Evolutionary conservation across 92 coral and sea anemone genomes (phyloP), one percentile per base, ranked within the genome.

Genomic region (Palythoa grandis): DNA sequence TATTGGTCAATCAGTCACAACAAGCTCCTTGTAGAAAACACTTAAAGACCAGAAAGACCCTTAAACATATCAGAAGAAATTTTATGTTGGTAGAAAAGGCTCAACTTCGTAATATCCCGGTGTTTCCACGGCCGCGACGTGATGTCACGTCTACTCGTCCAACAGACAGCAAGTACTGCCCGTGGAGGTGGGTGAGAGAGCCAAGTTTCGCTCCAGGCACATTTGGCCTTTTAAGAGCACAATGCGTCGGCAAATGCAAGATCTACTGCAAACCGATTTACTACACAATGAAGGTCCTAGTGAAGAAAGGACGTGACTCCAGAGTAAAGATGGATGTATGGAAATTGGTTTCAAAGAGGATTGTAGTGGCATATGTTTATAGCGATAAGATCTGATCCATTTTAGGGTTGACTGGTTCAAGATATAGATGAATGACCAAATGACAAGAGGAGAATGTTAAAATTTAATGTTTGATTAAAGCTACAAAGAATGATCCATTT

Each of bases 101-200:
- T 15, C 3, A 24, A 74, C 17, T 50, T 52, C 37, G 61, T 20
- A 50, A 50, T 47, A 37, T 50, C 39, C 79, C 60, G 22, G 63
- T 58, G n/a, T 74, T 74, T 74, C 79, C 61, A 13, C 79, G 79
- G n/a, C 63, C 61, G 20, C 79, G 61, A 14, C 79, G 79, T 74
- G 61, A 74, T 58, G 60, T 74, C 79, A 74, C 79, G 38, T 16
- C 61, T 20, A 22, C 60, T 22, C 25, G 29, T 70, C 74, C 74
- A 70, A 74, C 79, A 48, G 79, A 50, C 61, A 74, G 79, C 79
- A 74, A 74, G 39, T 74, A 74, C 23, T 74, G 79, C 63, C 79
- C 79, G 60, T 74, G 79, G 79, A 50, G 79, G 43, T 74, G 79
- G 79, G 79, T 74, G 23, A 74, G 61, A 22, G 79, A 74, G 19